Evolutionary conservation across 2,113 vertebrate genomes (phyloP), one percentile per base, ranked within the genome.

Genomic region (Malurus melanocephalus): DNA sequence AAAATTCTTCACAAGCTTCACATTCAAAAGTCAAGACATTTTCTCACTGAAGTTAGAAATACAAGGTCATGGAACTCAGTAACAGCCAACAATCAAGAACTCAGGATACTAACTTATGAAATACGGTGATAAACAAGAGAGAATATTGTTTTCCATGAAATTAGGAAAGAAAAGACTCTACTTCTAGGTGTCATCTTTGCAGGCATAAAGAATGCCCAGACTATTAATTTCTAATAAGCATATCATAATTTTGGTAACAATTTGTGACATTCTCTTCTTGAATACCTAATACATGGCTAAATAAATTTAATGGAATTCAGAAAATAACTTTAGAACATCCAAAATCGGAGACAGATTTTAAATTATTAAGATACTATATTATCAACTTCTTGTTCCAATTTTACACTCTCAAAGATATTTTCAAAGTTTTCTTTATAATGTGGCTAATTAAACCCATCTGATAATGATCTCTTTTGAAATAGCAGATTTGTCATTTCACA

Each of bases 321-420:
- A 84, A 94, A 93, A 78, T 71, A 91, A 85, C 67, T 72, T 85
- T 48, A 57, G 78, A 83, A 83, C 10, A 15, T 80, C 56, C 66
- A 53, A 93, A 85, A 87, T 69, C 32, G 38, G 28, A 93, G 66
- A 79, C 35, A 86, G 67, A 49, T n/a, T 80, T 53, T 94, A 80
- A 94, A 88, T 88, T 90, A 91, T 92, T 90, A 91, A 87, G 49
- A 81, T 40, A 86, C 38, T 69, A 93, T 87, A 92, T 81, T 7
- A 94, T 74, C 77, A 72, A 64, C 24, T 88, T 92, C 81, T 89
- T 80, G 35, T 76, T 92, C 79, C 72, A 80, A 59, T 88, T 80
- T 86, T 88, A 92, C 56, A 85, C n/a, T 76, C 73, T 68, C 57
- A 67, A 75, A 77, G 71, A 82, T 68, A 82, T 86, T 93, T 89